Percentiles rank a stretch among this genome's conserved stretches.
These are phyloP conservation scores for Neocloeon triangulifer DNA, from an alignment of 1,140 invertebrate species.

Conservation along the genomic window DNA sequence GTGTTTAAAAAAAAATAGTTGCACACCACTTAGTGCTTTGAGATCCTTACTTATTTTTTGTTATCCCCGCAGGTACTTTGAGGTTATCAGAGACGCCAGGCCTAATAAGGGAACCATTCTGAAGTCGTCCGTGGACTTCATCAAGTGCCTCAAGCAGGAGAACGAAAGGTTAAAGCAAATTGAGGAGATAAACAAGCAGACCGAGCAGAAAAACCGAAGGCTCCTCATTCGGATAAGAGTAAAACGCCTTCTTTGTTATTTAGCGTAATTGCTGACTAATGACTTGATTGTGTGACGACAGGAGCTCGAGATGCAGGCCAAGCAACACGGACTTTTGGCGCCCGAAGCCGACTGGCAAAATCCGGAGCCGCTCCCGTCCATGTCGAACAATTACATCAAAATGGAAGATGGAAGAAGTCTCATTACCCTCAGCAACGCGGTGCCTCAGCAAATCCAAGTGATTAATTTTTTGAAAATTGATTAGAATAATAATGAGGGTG, in stretches of 20 bases:
- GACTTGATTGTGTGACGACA: too few relatives aligned
- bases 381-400: conserved; percentile 18
- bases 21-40: background rate
- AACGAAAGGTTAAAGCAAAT: conserved; percentile 53
- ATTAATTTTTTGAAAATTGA: too few relatives aligned
- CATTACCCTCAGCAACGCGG: too few relatives aligned
- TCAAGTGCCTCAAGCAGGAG: conserved; percentile 72
- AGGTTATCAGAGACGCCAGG: conserved; percentile 64
- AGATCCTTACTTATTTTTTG: background rate
- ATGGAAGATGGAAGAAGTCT: too few relatives aligned
- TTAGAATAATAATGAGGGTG: too few relatives aligned
- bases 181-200: conserved; percentile 50
- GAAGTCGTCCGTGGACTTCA: conserved; percentile 93
- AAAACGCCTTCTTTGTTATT: conserved; percentile 8
- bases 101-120: conserved; percentile 94
- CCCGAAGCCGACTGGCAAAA: conserved; percentile 28
- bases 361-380: conserved; percentile 14
- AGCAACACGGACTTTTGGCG: conserved; percentile 38
- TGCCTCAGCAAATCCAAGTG: too few relatives aligned
- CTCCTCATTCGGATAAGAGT: conserved; percentile 64
- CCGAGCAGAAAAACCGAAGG: conserved; percentile 64
- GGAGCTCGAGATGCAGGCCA: conserved; percentile 44
- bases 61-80: conserved; percentile 29
- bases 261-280: conserved; percentile 6
- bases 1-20: conserved; percentile 7